Conservation (phyloP, 1,140 invertebrate genomes). For the Amphibalanus amphitrite region DNA sequence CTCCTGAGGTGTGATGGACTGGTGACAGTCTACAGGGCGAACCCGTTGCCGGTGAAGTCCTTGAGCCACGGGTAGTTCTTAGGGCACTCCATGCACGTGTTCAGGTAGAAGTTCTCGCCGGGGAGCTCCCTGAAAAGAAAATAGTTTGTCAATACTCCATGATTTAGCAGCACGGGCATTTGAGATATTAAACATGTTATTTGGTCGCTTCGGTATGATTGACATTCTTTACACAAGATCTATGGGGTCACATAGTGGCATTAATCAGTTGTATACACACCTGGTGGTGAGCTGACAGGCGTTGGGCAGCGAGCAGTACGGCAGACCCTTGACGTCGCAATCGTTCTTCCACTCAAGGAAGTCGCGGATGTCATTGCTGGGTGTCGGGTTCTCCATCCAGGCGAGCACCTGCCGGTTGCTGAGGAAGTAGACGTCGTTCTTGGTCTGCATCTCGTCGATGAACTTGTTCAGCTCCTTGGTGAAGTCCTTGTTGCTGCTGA, state of each 20-base stretch:
- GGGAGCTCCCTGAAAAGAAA: too few relatives aligned
- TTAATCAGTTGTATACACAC: not conserved
- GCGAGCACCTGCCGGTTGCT: slow-evolving; percentile 86
- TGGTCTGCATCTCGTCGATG: slow-evolving; percentile 72
- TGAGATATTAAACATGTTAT: too few relatives aligned
- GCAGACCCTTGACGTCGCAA: slow-evolving; percentile 83
- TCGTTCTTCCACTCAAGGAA: slow-evolving; percentile 92
- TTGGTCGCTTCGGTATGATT: too few relatives aligned
- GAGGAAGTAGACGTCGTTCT: slow-evolving; percentile 86
- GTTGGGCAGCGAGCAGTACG: slow-evolving; percentile 78
- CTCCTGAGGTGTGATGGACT: too few relatives aligned
- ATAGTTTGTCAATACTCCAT: too few relatives aligned
- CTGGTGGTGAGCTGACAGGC: slow-evolving; percentile 72
- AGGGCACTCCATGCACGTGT: slow-evolving; percentile 88
- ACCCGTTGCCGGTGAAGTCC: slow-evolving; percentile 78
- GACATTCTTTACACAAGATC: too few relatives aligned
- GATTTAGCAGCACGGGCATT: too few relatives aligned
- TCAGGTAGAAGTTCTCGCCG: slow-evolving; percentile 77
- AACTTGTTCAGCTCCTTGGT: slow-evolving; percentile 80
- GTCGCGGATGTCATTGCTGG: slow-evolving; percentile 63
- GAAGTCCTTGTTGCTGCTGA: slow-evolving; percentile 85
- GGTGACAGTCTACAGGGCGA: too few relatives aligned
- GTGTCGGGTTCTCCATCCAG: slow-evolving; percentile 93
- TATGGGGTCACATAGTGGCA: too few relatives aligned
- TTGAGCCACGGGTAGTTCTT: slow-evolving; percentile 89